Percentiles rank a stretch among this genome's conserved stretches.
Evolutionary conservation across 1,140 invertebrate genomes (phyloP).

Genomic region (Nomia melanderi): DNA sequence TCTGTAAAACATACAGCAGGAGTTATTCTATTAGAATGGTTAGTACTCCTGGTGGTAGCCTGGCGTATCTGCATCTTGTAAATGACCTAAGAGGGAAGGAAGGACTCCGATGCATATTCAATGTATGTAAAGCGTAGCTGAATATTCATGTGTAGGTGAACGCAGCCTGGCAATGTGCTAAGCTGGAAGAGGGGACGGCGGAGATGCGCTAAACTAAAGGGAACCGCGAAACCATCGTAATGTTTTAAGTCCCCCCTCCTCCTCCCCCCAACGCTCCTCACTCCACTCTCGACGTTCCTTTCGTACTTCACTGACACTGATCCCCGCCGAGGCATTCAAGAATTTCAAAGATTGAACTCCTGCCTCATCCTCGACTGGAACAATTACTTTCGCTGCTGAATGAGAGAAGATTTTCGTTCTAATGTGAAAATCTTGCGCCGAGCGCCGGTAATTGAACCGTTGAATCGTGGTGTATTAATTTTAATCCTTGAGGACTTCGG

Average conservation of each 20-base stretch:
- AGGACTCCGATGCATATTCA: constrained; percentile 79
- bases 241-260: constrained; percentile 30
- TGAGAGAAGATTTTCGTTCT: not conserved
- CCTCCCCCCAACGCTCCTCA: too few species aligned
- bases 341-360: not conserved
- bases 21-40: constrained; percentile 75
- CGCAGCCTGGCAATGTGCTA: constrained; percentile 74
- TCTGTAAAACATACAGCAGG: constrained; percentile 63
- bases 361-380: not conserved
- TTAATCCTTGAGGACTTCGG: too few species aligned
- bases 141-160: constrained; percentile 79
- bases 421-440: too few species aligned
- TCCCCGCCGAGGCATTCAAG: not conserved
- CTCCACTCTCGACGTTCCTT: too few species aligned
- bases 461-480: too few species aligned
- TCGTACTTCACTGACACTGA: not conserved
- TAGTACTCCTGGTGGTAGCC: constrained; percentile 58
- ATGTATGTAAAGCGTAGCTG: constrained; percentile 78
- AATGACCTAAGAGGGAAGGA: constrained; percentile 80
- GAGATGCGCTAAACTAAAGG: constrained; percentile 38
- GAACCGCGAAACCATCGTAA: constrained; percentile 46
- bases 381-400: not conserved
- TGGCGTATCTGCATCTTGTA: constrained; percentile 78
- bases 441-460: too few species aligned
- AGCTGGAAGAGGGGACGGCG: constrained; percentile 54